Conservation (phyloP, 2,113 vertebrate genomes). For the Mystacornis crossleyi region DNA sequence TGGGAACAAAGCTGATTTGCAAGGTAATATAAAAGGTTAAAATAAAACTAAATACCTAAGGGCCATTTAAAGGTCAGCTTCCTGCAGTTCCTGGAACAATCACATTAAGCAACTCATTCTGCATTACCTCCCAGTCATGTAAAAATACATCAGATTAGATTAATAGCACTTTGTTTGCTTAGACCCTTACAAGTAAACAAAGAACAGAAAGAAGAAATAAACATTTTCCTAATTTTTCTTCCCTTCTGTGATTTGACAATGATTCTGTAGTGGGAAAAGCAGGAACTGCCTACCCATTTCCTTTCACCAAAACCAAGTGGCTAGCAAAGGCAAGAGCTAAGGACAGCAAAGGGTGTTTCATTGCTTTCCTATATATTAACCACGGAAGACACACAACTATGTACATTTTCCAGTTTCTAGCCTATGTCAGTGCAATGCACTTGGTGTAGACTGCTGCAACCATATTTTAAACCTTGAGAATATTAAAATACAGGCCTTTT, state of each 20-base stretch:
- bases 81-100: neutral
- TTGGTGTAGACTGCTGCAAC: neutral
- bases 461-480: neutral
- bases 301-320: neutral
- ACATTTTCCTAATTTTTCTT: neutral
- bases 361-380: neutral
- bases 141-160: neutral
- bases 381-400: rapidly evolving
- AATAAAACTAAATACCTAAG: neutral
- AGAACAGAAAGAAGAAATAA: neutral
- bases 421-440: neutral
- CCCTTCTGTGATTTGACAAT: neutral
- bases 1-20: neutral
- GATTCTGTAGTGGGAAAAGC: neutral
- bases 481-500: neutral
- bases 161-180: neutral
- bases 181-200: neutral
- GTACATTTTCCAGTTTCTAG: neutral
- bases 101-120: neutral
- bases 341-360: neutral
- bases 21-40: neutral
- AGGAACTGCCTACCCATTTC: neutral
- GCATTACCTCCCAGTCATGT: neutral
- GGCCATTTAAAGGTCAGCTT: neutral
- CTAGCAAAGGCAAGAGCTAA: neutral